Conservation (phyloP, 2,113 vertebrate species). For the Helogale parvula region DNA sequence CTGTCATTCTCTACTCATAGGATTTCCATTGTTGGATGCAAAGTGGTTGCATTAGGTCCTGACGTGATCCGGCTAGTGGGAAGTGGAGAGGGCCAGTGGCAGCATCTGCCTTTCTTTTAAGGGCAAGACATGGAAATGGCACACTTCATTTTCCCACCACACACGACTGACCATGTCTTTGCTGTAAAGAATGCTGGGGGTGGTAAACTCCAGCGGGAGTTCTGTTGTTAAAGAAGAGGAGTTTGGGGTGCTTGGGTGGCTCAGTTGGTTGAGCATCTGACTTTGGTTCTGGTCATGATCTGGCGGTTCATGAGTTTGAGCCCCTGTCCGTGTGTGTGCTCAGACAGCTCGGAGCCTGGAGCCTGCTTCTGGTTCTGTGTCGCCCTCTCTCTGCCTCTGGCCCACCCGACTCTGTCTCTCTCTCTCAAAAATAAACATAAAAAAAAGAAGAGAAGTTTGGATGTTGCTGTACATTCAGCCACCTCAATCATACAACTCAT, state of each 20-base stretch:
- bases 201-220: background rate
- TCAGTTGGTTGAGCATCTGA: too few species aligned
- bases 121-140: background rate
- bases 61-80: background rate
- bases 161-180: background rate
- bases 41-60: background rate
- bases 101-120: background rate
- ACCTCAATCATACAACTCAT: background rate
- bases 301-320: too few species aligned
- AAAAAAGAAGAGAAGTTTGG: background rate
- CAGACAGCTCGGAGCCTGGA: too few species aligned
- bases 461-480: too few species aligned
- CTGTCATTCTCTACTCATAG: background rate
- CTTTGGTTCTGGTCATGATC: too few species aligned
- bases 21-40: background rate
- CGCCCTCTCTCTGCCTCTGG: too few species aligned
- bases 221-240: background rate
- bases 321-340: too few species aligned
- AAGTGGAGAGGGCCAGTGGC: background rate
- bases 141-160: background rate
- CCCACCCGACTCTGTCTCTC: too few species aligned
- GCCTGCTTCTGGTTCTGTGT: too few species aligned
- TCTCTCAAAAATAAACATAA: too few species aligned
- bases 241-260: background rate
- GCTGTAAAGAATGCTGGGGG: background rate